These are phyloP conservation scores for Rhipidura dahli DNA, from an alignment of 2,113 vertebrate species.

Conservation along the genomic window DNA sequence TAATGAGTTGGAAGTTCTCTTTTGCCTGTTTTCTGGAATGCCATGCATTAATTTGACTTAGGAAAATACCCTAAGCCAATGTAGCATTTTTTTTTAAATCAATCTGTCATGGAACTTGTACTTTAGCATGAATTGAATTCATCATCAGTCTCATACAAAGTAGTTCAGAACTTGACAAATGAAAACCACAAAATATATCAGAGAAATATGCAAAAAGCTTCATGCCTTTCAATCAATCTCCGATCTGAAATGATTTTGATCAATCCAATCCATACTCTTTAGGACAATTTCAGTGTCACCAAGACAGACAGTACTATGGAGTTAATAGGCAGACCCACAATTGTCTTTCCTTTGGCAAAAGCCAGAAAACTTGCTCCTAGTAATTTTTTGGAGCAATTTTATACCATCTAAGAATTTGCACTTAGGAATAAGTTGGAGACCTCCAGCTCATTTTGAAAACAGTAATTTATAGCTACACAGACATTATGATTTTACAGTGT, in stretches of 20 bases:
- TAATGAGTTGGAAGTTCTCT: background rate
- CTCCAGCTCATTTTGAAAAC: constrained; percentile 56
- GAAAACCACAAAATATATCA: background rate
- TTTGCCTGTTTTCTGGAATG: background rate
- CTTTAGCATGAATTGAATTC: background rate
- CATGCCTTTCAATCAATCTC: background rate
- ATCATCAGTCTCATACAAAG: background rate
- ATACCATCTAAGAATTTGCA: constrained; percentile 36
- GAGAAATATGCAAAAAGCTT: background rate
- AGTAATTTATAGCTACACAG: constrained; percentile 62
- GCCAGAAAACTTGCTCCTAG: background rate
- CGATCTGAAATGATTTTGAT: background rate
- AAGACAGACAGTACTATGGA: background rate
- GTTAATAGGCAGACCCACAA: background rate
- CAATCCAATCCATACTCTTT: background rate
- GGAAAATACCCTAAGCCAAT: background rate
- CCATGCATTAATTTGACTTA: background rate
- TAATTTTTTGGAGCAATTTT: background rate
- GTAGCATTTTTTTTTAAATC: background rate
- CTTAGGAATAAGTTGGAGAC: constrained; percentile 52
- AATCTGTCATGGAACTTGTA: background rate
- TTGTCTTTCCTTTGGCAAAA: background rate
- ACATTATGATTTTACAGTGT: constrained; percentile 65
- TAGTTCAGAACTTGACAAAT: background rate
- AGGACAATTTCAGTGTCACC: background rate